Evolutionary conservation across 2,888 invertebrate genomes (phyloP), one percentile per base, ranked within the genome.

Genomic region (Lepidochitona cinerea): DNA sequence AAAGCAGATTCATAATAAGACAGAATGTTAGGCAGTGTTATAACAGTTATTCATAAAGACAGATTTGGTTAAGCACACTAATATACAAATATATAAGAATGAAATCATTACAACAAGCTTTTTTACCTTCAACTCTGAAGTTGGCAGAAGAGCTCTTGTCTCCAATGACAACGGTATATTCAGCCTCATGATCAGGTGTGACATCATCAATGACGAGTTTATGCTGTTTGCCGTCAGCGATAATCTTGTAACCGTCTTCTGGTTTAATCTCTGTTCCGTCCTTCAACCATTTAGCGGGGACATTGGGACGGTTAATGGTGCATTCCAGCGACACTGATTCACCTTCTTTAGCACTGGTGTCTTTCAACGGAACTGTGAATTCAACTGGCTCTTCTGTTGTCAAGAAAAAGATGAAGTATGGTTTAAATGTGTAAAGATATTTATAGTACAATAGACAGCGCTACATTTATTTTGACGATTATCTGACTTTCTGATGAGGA

Each of bases 231-330:
- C 79, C 80, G 6, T 76, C 76, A 23, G 70, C 37, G 5, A 72
- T 71, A 14, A 78, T 71, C 18, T 64, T 59, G 59, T 79, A 78
- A 35, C 77, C 79, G 49, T 76, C 67, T n/a, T 72, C 70, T 35
- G 71, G 35, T 88, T 96, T 96, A 41, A 97, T 91, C 89, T 97
- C 96, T 87, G 96, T 95, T 0, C 96, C 96, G 88, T 97, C 97
- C 91, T 97, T 97, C 89, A 95, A 96, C 79, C 80, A 75, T 6
- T 29, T 29, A 7, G 36, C 41, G 4, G 32, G 35, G 18, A 41
- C 29, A 12, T 29, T 35, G 49, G n/a, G 23, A 14, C 32, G n/a
- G 29, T 2, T 68, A 32, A 68, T n/a, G 2, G 32, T 29, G 23
- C 74, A 76, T 33, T 70, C 74, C 12, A 83, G 70, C 14, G 71